Conservation (phyloP, 2,113 vertebrate species). For the Tonatia bakeri region DNA sequence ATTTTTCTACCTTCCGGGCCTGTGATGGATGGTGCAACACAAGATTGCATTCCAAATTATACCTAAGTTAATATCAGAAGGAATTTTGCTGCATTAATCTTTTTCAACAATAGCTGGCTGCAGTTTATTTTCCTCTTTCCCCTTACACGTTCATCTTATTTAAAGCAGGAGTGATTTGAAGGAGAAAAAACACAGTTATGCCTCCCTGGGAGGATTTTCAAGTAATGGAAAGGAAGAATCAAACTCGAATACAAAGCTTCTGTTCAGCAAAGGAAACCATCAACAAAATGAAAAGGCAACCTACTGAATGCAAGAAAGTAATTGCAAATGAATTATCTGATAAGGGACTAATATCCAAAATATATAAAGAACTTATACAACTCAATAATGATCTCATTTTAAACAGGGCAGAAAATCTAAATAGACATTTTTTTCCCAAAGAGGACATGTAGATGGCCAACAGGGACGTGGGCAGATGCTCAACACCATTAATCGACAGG, state of each 20-base stretch:
- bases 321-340: neutral
- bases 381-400: neutral
- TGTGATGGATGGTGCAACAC: conserved; percentile 71
- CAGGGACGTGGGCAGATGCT: neutral
- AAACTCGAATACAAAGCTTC: neutral
- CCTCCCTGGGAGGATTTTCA: neutral
- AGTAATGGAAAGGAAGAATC: neutral
- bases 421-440: neutral
- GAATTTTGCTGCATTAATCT: conserved; percentile 69
- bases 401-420: neutral
- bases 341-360: neutral
- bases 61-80: conserved; percentile 68
- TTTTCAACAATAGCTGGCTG: conserved; percentile 43
- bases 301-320: neutral
- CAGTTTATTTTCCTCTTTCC: neutral
- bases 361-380: neutral
- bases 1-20: neutral
- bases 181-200: neutral
- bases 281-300: neutral
- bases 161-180: neutral
- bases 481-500: neutral
- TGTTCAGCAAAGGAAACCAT: neutral
- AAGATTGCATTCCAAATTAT: conserved; percentile 71
- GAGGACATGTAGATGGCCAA: neutral
- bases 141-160: neutral